Conservation (phyloP, 2,888 invertebrate species). For the Zhengitettix transpicula region DNA sequence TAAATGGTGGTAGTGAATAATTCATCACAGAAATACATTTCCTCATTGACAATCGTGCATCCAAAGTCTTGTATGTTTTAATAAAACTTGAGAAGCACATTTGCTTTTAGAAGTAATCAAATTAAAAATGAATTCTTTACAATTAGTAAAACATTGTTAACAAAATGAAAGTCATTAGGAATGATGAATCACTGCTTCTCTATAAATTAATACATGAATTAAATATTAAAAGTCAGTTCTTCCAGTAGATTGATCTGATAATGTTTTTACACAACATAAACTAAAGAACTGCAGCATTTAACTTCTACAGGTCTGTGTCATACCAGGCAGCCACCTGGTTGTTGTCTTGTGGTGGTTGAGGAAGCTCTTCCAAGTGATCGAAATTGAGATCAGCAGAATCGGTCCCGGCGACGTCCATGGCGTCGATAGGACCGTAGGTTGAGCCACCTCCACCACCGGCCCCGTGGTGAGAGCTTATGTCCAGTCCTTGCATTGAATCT, state of each 20-base stretch:
- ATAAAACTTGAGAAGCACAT: too few species aligned
- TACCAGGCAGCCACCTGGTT: slow-evolving; percentile 93
- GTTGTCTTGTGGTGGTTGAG: slow-evolving; percentile 74
- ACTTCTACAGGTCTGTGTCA: slow-evolving; percentile 78
- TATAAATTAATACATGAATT: too few species aligned
- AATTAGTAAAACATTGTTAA: too few species aligned
- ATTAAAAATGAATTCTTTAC: too few species aligned
- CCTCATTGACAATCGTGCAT: neutral
- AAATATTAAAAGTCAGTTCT: too few species aligned
- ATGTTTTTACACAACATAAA: too few species aligned
- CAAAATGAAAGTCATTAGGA: too few species aligned
- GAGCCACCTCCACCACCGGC: slow-evolving; percentile 19
- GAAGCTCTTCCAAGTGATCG: slow-evolving; percentile 58
- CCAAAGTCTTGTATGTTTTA: neutral
- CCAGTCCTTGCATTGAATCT: slow-evolving; percentile 90
- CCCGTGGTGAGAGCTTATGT: slow-evolving; percentile 49
- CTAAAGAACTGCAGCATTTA: neutral
- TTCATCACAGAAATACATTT: neutral
- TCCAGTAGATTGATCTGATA: too few species aligned
- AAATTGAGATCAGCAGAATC: slow-evolving; percentile 60
- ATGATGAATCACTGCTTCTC: too few species aligned
- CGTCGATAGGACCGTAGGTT: slow-evolving; percentile 66
- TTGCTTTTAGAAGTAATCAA: too few species aligned
- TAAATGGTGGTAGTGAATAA: neutral
- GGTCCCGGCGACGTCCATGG: slow-evolving; percentile 51